Evolutionary conservation across 1,140 invertebrate genomes (phyloP).

Genomic region (Drosophila lacteicornis): DNA sequence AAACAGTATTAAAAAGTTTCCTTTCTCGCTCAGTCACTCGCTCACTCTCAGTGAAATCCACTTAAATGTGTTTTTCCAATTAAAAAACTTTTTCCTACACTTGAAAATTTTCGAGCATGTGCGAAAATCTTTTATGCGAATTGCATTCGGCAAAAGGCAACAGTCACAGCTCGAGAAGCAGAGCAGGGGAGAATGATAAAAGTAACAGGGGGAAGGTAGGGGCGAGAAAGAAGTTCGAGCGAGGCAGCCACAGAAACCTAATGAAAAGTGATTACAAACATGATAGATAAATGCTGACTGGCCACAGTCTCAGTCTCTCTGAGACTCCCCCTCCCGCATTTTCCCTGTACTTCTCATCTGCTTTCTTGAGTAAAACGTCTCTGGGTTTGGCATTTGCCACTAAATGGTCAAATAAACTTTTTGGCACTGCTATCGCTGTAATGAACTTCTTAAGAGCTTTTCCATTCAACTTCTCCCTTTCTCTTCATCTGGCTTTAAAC

Average conservation of each 20-base stretch:
- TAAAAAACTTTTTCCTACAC: slow-evolving; percentile 80
- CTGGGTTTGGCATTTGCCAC: slow-evolving; percentile 64
- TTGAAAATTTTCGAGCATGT: slow-evolving; percentile 80
- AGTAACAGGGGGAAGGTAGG: neutral
- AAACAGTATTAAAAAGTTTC: slow-evolving; percentile 80
- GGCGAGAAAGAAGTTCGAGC: slow-evolving; percentile 7
- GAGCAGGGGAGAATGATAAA: neutral
- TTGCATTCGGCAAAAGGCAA: slow-evolving; percentile 70
- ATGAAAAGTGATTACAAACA: slow-evolving; percentile 84
- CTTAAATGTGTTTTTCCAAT: slow-evolving; percentile 83
- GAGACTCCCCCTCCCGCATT: neutral
- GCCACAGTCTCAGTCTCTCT: slow-evolving; percentile 36
- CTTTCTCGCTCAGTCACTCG: slow-evolving; percentile 46
- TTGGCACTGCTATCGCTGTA: slow-evolving; percentile 76
- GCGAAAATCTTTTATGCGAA: slow-evolving; percentile 83
- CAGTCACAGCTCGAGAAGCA: slow-evolving; percentile 43
- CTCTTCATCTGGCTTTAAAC: slow-evolving; percentile 41
- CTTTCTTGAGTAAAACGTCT: slow-evolving; percentile 75
- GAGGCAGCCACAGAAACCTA: slow-evolving; percentile 67
- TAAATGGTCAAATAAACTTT: slow-evolving; percentile 83
- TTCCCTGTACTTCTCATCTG: slow-evolving; percentile 5
- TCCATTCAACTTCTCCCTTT: slow-evolving; percentile 27
- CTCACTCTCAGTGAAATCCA: slow-evolving; percentile 65
- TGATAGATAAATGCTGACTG: slow-evolving; percentile 77
- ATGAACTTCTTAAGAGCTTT: slow-evolving; percentile 83